Evolutionary conservation across 2,113 vertebrate genomes (phyloP).

Genomic region (Cyphomyrus plagiostoma): DNA sequence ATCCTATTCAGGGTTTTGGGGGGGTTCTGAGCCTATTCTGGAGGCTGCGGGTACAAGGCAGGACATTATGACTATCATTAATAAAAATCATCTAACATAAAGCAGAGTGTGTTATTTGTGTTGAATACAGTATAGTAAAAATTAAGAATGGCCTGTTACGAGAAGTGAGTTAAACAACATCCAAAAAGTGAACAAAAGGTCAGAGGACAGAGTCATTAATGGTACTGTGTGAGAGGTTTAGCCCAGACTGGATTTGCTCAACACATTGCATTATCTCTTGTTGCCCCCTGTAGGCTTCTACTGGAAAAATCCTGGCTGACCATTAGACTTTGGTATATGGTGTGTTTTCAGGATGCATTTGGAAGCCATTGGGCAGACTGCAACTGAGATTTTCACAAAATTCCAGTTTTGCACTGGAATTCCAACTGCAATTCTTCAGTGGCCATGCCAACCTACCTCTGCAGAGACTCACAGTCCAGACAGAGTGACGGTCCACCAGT

Average conservation of each 20-base stretch:
- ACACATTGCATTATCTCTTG: not conserved
- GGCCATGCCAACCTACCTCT: not conserved
- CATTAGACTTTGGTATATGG: not conserved
- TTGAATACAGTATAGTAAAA: not conserved
- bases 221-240: not conserved
- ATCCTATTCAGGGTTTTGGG: no score
- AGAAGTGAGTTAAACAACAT: not conserved
- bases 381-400: not conserved
- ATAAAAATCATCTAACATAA: not conserved
- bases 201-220: not conserved
- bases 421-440: not conserved
- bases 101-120: not conserved
- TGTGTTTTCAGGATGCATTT: not conserved
- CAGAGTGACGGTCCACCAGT: not conserved
- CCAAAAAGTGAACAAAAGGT: not conserved
- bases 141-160: not conserved
- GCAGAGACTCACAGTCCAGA: not conserved
- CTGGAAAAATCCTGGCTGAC: not conserved
- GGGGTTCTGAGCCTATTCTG: not conserved
- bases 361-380: not conserved
- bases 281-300: constrained; percentile 20
- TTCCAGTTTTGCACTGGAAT: not conserved
- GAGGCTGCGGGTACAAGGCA: not conserved
- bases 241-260: not conserved
- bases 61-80: not conserved